Evolutionary conservation across 2,888 invertebrate genomes (phyloP).

Genomic region (Cheilosia pagana): DNA sequence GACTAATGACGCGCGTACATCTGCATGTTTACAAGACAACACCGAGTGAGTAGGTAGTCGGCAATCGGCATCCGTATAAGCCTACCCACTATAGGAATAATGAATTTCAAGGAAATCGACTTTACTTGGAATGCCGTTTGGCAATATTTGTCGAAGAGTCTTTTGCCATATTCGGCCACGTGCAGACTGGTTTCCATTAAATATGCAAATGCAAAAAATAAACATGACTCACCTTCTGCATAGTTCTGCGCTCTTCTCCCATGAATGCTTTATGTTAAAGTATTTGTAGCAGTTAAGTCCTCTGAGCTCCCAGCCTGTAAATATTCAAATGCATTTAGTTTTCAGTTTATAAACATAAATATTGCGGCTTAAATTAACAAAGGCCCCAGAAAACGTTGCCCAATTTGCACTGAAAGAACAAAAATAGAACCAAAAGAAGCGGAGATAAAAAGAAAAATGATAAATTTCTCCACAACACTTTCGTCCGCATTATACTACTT

Average conservation of each 20-base stretch:
- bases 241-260: conserved; percentile 97
- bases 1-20: conserved; percentile 20
- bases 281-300: conserved; percentile 97
- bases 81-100: conserved; percentile 3
- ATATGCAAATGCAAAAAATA: conserved; percentile 18
- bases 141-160: conserved; percentile 17
- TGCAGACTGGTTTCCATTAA: conserved; percentile 50
- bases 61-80: too few relatives aligned
- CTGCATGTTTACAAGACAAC: conserved; percentile 38
- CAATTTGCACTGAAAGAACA: conserved; percentile 8
- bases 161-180: conserved; percentile 43
- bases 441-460: not conserved
- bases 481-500: conserved; percentile 3
- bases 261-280: conserved; percentile 97
- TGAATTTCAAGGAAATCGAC: conserved; percentile 62
- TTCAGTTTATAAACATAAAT: not conserved
- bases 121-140: conserved; percentile 56
- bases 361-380: not conserved
- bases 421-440: not conserved
- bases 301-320: conserved; percentile 94
- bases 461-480: conserved; percentile 66
- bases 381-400: not conserved
- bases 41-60: conserved; percentile 7
- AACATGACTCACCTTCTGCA: conserved; percentile 91
- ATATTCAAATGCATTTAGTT: not conserved